Conservation (phyloP, 2,888 invertebrate species). For the Xylota segnis region DNA sequence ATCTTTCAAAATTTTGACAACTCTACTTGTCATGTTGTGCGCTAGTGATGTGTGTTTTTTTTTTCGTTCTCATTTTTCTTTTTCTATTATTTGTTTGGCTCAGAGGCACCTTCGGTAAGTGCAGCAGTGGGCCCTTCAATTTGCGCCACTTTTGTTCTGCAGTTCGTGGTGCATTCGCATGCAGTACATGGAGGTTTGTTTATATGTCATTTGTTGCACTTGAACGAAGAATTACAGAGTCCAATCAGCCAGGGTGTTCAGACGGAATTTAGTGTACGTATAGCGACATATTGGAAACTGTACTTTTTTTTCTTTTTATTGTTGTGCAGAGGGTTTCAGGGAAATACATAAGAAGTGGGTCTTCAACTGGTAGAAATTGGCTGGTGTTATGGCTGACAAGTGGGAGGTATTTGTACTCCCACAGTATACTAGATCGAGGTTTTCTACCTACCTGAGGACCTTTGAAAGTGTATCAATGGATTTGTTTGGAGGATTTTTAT, state of each 20-base stretch:
- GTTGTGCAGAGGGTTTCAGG: neutral
- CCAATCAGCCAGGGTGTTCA: slow-evolving; percentile 3
- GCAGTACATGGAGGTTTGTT: neutral
- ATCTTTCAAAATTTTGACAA: slow-evolving; percentile 67
- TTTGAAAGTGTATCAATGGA: too few species aligned
- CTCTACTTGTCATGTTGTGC: slow-evolving; percentile 57
- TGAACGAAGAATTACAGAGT: neutral
- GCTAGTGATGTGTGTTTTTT: slow-evolving; percentile 55
- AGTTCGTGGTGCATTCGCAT: too few species aligned
- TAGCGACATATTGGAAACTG: slow-evolving; percentile 26
- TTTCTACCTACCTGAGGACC: too few species aligned
- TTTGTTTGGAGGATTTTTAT: too few species aligned
- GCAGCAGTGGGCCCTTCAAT: neutral
- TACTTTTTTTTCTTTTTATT: slow-evolving; percentile 41
- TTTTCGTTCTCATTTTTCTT: neutral
- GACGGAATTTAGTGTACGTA: neutral
- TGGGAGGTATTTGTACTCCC: too few species aligned
- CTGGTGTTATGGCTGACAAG: too few species aligned
- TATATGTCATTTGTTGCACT: slow-evolving; percentile 19
- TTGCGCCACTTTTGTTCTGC: slow-evolving; percentile 48
- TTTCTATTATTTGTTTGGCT: slow-evolving; percentile 1
- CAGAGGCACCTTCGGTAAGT: neutral
- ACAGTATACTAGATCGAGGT: too few species aligned
- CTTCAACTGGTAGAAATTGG: too few species aligned
- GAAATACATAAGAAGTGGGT: neutral